Conservation (phyloP, 2,113 vertebrate species). For the Euleptes europaea region DNA sequence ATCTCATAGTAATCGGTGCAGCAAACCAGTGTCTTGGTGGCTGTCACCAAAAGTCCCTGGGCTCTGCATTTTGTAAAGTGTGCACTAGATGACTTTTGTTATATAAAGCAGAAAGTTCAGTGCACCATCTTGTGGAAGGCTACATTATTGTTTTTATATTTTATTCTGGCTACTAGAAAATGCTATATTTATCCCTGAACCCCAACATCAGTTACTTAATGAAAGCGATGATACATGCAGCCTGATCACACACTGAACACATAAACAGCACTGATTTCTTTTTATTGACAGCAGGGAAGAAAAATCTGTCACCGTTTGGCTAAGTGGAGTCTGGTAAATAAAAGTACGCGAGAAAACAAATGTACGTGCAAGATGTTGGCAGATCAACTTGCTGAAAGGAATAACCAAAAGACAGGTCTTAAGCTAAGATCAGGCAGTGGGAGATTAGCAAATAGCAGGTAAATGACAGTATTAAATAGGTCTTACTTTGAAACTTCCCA, state of each 20-base stretch:
- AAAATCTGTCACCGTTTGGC: slow-evolving; percentile 92
- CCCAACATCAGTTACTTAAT: background rate
- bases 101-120: slow-evolving; percentile 41
- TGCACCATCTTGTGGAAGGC: slow-evolving; percentile 72
- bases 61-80: background rate
- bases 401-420: slow-evolving; percentile 88
- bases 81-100: background rate
- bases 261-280: slow-evolving; percentile 72
- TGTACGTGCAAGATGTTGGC: slow-evolving; percentile 88
- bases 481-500: slow-evolving; percentile 81
- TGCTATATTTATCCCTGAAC: background rate
- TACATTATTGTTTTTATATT: background rate
- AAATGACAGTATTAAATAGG: slow-evolving; percentile 78
- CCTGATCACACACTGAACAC: slow-evolving; percentile 63
- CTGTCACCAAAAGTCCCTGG: background rate
- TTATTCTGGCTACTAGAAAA: background rate
- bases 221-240: fast-evolving
- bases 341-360: slow-evolving; percentile 89
- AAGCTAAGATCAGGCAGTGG: slow-evolving; percentile 79
- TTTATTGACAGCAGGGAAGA: slow-evolving; percentile 92
- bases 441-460: slow-evolving; percentile 77
- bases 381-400: slow-evolving; percentile 80
- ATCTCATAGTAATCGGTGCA: background rate
- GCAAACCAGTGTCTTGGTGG: background rate
- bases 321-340: slow-evolving; percentile 82